These are phyloP conservation scores for Mohoua ochrocephala DNA, from an alignment of 2,113 vertebrate genomes.

Conservation along the genomic window DNA sequence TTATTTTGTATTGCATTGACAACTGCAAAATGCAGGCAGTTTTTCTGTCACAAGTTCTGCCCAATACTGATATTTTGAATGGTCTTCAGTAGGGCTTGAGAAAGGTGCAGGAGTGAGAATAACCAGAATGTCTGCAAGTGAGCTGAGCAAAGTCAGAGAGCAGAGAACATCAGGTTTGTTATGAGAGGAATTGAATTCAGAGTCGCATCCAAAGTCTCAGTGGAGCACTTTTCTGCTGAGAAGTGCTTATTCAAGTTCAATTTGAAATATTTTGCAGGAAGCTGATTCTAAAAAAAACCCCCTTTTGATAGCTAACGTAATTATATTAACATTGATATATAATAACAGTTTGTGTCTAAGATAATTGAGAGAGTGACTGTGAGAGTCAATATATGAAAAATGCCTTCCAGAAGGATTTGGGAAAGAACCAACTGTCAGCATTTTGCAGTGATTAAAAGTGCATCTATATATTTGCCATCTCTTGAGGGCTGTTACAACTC, in stretches of 20 bases:
- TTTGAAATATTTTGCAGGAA: neutral
- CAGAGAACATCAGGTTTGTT: neutral
- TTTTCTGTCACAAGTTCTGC: neutral
- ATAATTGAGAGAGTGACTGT: neutral
- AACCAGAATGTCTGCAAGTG: neutral
- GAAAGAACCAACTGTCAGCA: neutral
- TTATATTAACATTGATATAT: neutral
- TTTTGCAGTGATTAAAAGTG: neutral
- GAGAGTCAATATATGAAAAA: neutral
- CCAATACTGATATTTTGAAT: neutral
- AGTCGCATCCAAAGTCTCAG: neutral
- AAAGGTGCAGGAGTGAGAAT: neutral
- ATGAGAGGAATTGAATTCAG: neutral
- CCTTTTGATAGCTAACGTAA: neutral
- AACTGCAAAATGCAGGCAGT: neutral
- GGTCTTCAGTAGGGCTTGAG: neutral
- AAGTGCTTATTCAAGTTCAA: conserved; percentile 9
- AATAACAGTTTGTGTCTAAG: neutral
- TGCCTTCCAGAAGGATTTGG: neutral
- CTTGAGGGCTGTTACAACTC: neutral
- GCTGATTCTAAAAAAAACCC: neutral
- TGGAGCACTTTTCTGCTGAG: neutral
- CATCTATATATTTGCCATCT: neutral
- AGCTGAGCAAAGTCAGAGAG: neutral
- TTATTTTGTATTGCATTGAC: neutral